Evolutionary conservation across 2,797 vertebrate species (phyloP).

Genomic region (Oreortyx pictus): DNA sequence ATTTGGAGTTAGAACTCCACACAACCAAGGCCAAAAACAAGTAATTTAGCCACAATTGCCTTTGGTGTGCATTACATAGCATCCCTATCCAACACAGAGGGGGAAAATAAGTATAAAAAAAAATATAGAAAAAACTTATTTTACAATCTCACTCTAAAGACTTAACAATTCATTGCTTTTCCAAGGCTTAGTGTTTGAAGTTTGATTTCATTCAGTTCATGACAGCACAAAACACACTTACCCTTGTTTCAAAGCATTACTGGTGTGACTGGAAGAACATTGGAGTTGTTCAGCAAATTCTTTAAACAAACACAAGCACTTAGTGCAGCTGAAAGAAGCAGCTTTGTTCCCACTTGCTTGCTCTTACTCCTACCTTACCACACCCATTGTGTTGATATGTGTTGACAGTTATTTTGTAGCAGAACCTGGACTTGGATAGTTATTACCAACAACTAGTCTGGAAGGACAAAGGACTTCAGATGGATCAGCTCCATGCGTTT

Average conservation of each 20-base stretch:
- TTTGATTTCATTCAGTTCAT: not conserved
- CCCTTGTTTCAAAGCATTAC: too few relatives aligned
- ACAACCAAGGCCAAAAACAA: not conserved
- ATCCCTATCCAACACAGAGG: not conserved
- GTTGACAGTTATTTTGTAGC: too few relatives aligned
- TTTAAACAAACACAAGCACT: not conserved
- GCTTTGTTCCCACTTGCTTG: too few relatives aligned
- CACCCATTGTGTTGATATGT: too few relatives aligned
- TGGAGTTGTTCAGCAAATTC: not conserved
- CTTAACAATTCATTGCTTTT: not conserved
- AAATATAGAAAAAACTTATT: not conserved
- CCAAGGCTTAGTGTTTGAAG: not conserved
- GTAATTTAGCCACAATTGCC: not conserved
- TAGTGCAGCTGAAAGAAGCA: not conserved
- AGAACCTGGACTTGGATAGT: too few relatives aligned
- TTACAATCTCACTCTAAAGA: not conserved
- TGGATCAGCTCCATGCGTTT: not conserved
- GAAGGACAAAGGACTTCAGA: not conserved
- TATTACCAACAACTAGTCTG: not conserved
- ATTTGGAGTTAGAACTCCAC: not conserved
- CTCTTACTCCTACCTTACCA: not conserved
- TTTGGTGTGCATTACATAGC: not conserved
- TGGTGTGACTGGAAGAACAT: not conserved
- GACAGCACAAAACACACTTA: not conserved
- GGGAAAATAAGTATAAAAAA: not conserved